A percentile compares a stretch with the other conserved stretches of the same genome.
Evolutionary conservation across 2,888 invertebrate species (phyloP).

Genomic region (Dicyrtomina minuta): DNA sequence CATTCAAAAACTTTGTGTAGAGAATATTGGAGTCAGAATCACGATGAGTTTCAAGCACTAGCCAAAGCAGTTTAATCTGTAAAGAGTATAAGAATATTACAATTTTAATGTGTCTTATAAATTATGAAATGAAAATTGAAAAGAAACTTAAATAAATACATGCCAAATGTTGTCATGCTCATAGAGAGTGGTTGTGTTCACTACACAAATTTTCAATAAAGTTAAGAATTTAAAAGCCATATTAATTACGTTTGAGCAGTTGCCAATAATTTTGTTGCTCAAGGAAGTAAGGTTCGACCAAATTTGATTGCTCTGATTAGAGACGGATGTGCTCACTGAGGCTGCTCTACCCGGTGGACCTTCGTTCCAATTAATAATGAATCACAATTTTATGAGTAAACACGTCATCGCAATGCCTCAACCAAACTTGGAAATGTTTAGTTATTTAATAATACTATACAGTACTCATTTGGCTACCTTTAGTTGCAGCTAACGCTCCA

Average conservation of each 20-base stretch:
- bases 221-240: too few relatives aligned
- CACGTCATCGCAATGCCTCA: too few relatives aligned
- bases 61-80: constrained; percentile 27
- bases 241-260: constrained; percentile 10
- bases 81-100: not conserved
- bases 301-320: constrained; percentile 56
- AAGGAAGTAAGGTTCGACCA: constrained; percentile 79
- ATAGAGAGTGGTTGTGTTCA: too few relatives aligned
- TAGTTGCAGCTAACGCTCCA: not conserved
- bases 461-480: too few relatives aligned
- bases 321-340: constrained; percentile 10
- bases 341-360: constrained; percentile 25
- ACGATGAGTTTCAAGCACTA: constrained; percentile 19
- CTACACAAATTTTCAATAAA: too few relatives aligned
- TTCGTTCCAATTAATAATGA: too few relatives aligned
- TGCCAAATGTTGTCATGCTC: not conserved
- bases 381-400: too few relatives aligned
- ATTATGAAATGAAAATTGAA: too few relatives aligned
- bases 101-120: not conserved
- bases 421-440: too few relatives aligned
- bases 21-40: constrained; percentile 23
- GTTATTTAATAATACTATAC: too few relatives aligned
- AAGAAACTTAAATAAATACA: not conserved
- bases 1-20: constrained; percentile 19
- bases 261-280: constrained; percentile 36